Evolutionary conservation across 2,797 vertebrate genomes (phyloP).

Genomic region (Liparis tanakae): DNA sequence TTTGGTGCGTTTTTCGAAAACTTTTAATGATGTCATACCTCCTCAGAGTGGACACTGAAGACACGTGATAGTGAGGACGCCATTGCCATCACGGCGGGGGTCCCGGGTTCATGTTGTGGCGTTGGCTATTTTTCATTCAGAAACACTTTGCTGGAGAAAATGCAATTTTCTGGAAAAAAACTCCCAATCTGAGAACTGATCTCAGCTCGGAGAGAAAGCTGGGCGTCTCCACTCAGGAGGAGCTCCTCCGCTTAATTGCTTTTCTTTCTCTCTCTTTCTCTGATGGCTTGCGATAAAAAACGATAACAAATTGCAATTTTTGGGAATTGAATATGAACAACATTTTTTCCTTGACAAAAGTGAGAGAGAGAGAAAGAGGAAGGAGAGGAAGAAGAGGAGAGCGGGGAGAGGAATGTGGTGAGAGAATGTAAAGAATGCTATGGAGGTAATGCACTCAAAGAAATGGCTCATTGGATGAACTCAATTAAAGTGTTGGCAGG

Average conservation of each 20-base stretch:
- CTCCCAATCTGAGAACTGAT: constrained; percentile 57
- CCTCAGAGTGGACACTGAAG: neutral
- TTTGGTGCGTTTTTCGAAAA: neutral
- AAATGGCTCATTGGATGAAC: no score
- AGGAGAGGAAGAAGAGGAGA: no score
- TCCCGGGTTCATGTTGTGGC: neutral
- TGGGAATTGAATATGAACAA: constrained; percentile 47
- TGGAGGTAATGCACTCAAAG: no score
- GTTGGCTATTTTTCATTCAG: constrained; percentile 42
- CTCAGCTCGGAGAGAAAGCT: constrained; percentile 58
- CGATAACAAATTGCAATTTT: constrained; percentile 33
- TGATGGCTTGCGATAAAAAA: constrained; percentile 30
- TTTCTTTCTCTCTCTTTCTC: constrained; percentile 8
- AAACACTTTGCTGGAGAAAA: constrained; percentile 53
- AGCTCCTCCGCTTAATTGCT: constrained; percentile 57
- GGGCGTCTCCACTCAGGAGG: constrained; percentile 56
- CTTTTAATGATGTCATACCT: neutral
- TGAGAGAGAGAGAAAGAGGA: no score
- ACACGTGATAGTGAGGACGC: neutral
- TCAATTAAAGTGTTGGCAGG: no score
- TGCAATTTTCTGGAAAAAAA: constrained; percentile 60
- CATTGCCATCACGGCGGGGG: neutral
- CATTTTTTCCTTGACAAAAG: no score
- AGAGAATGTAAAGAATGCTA: no score
- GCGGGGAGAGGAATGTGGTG: no score